Evolutionary conservation across 2,888 invertebrate species (phyloP).

Genomic region (Volucella inflata): DNA sequence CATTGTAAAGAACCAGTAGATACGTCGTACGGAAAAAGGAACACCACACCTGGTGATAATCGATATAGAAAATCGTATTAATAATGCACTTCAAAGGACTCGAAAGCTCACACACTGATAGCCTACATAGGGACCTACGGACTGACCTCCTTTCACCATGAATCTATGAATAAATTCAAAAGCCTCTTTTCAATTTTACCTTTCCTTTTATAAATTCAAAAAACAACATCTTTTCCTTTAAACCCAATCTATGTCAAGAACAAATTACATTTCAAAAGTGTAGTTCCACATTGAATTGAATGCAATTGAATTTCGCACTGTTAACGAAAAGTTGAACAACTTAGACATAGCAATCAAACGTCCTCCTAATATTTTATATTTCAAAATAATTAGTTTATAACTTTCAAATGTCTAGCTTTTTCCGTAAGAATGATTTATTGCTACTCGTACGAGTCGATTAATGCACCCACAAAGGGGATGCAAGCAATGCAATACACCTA

Average conservation of each 20-base stretch:
- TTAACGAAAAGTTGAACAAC: constrained; percentile 38
- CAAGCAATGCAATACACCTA: constrained; percentile 27
- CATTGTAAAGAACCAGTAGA: too few species aligned
- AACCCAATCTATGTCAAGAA: constrained; percentile 59
- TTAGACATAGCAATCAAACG: constrained; percentile 42
- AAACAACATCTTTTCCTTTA: constrained; percentile 31
- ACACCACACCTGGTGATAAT: too few species aligned
- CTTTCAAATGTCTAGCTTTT: constrained; percentile 13
- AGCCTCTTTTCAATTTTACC: constrained; percentile 28
- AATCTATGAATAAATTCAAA: too few species aligned
- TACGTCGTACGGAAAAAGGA: too few species aligned
- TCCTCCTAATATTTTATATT: constrained; percentile 42
- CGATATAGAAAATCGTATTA: too few species aligned
- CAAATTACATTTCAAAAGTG: constrained; percentile 57
- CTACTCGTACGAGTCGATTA: neutral
- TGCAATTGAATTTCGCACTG: constrained; percentile 50
- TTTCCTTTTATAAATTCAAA: neutral
- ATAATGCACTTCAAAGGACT: too few species aligned
- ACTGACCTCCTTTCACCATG: too few species aligned
- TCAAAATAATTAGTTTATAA: constrained; percentile 42
- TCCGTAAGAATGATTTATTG: constrained; percentile 15
- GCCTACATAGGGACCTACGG: too few species aligned
- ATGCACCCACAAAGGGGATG: constrained; percentile 12
- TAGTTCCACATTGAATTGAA: constrained; percentile 13
- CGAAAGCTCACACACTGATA: too few species aligned